Evolutionary conservation across 1,140 invertebrate genomes (phyloP).

Genomic region (Polyergus mexicanus): DNA sequence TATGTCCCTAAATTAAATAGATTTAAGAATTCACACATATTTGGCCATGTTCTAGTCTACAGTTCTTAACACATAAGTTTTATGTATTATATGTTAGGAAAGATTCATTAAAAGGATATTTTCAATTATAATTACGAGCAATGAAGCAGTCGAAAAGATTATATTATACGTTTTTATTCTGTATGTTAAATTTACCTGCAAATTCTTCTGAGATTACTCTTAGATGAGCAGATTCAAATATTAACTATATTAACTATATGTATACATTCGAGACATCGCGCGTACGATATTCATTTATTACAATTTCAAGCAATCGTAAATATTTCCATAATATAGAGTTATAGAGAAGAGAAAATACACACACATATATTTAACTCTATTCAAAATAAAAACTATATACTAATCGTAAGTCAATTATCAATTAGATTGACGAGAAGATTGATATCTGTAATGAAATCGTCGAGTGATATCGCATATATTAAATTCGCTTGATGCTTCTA

Average conservation of each 20-base stretch:
- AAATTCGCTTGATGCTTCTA: conserved; percentile 64
- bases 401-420: conserved; percentile 72
- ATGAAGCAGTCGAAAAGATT: conserved; percentile 24
- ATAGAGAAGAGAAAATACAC: conserved; percentile 21
- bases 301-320: conserved; percentile 48
- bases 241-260: too few relatives aligned
- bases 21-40: conserved; percentile 65
- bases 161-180: conserved; percentile 17
- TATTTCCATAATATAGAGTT: conserved; percentile 35
- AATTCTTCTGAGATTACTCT: conserved; percentile 23
- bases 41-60: conserved; percentile 74
- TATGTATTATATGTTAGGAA: conserved; percentile 29
- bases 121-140: conserved; percentile 23
- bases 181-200: conserved; percentile 12
- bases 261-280: not conserved
- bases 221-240: conserved; percentile 24
- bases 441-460: conserved; percentile 59
- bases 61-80: conserved; percentile 61
- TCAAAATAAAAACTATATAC: conserved; percentile 43
- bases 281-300: conserved; percentile 22
- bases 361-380: conserved; percentile 20
- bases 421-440: conserved; percentile 62
- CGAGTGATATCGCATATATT: conserved; percentile 41
- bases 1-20: conserved; percentile 23
- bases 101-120: conserved; percentile 23